Conservation (phyloP, 2,797 vertebrate genomes). For the Clarias fuscus region DNA sequence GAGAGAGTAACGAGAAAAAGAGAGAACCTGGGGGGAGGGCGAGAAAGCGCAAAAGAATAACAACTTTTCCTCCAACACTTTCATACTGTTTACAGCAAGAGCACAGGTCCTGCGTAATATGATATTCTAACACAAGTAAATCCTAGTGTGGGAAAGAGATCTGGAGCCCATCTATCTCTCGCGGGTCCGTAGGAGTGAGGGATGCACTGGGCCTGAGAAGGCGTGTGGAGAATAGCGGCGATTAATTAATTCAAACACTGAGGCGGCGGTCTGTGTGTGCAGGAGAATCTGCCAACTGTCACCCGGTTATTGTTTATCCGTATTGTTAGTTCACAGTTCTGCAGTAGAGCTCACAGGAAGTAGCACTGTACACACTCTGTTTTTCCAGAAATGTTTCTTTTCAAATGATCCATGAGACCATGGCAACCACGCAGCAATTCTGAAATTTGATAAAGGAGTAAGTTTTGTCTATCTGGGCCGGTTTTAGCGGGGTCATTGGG, state of each 20-base stretch:
- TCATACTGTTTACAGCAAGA: slow-evolving; percentile 64
- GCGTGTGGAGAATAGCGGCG: slow-evolving; percentile 18
- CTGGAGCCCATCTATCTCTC: slow-evolving; percentile 45
- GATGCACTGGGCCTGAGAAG: slow-evolving; percentile 44
- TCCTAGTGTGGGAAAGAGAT: slow-evolving; percentile 52
- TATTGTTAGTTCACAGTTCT: slow-evolving; percentile 33
- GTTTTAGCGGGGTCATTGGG: slow-evolving; percentile 31
- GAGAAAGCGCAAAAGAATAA: slow-evolving; percentile 64
- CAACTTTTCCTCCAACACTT: slow-evolving; percentile 60
- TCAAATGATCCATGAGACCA: slow-evolving; percentile 15
- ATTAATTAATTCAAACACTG: slow-evolving; percentile 30
- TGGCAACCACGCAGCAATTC: slow-evolving; percentile 13
- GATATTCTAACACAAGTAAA: slow-evolving; percentile 61
- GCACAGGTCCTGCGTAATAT: slow-evolving; percentile 59
- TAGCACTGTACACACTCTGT: slow-evolving; percentile 5
- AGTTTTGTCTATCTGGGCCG: slow-evolving; percentile 26
- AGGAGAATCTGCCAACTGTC: slow-evolving; percentile 24
- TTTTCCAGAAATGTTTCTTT: slow-evolving; percentile 24
- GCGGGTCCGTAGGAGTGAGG: slow-evolving; percentile 32
- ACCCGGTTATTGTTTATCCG: slow-evolving; percentile 33
- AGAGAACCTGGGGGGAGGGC: slow-evolving; percentile 10
- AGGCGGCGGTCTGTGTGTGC: slow-evolving; percentile 1
- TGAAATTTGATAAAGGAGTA: slow-evolving; percentile 32
- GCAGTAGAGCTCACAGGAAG: slow-evolving; percentile 21
- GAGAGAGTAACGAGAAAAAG: slow-evolving; percentile 39